These are phyloP conservation scores for Muntiacus muntjak DNA, from an alignment of 2,113 vertebrate genomes.

Conservation along the genomic window DNA sequence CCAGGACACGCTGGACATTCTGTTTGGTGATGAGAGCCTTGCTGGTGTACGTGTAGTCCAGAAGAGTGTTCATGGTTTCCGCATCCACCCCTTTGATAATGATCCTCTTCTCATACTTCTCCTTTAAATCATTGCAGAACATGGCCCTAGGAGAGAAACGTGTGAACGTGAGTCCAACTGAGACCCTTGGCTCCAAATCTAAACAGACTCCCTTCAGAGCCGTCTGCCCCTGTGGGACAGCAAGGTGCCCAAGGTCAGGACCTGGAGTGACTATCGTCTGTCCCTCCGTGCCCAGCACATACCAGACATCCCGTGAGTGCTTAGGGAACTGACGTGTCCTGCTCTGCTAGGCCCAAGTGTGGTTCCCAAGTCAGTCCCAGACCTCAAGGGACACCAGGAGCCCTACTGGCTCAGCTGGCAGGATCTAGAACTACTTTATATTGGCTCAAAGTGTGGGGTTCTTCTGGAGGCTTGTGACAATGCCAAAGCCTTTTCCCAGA, in stretches of 20 bases:
- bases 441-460: background rate
- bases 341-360: background rate
- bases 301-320: background rate
- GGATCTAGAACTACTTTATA: background rate
- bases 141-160: slow-evolving; percentile 88
- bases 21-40: slow-evolving; percentile 91
- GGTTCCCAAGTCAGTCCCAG: background rate
- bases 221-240: background rate
- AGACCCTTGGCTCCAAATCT: background rate
- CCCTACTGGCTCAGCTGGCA: background rate
- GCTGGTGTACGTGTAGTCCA: slow-evolving; percentile 97
- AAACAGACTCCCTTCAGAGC: background rate
- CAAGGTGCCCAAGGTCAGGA: background rate
- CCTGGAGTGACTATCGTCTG: background rate
- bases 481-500: background rate
- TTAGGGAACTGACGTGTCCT: background rate
- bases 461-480: background rate
- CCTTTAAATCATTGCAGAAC: slow-evolving; percentile 96
- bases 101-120: slow-evolving; percentile 92
- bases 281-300: background rate
- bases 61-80: slow-evolving; percentile 90
- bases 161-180: background rate
- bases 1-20: slow-evolving; percentile 92
- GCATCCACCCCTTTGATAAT: slow-evolving; percentile 93
- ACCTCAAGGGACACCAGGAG: background rate